Evolutionary conservation across 2,113 vertebrate species (phyloP), one percentile per base, ranked within the genome.

Genomic region (Narcine bancroftii): DNA sequence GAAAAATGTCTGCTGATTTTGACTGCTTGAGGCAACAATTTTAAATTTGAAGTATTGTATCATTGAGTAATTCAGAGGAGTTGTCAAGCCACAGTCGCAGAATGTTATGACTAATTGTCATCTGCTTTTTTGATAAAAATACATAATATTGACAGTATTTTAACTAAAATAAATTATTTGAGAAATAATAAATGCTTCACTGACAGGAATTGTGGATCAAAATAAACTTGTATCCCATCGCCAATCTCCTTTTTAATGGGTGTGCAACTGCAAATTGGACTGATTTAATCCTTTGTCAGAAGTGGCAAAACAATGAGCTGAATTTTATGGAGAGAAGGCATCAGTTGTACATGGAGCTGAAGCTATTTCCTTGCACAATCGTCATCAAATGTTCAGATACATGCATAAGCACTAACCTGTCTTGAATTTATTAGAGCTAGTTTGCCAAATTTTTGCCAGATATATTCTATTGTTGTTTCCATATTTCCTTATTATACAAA

Each of bases 141-240:
- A 33, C 17, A 63, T 4, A 63, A 63, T 63, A 63, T 63, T 4
- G 60, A 63, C 60, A 4, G 1, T 63, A 63, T 63, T 63, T 63
- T 63, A 63, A 63, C 60, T 63, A 15, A 63, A 7, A 63, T 63
- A 15, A n/a, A 63, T 63, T 63, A 63, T 7, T 11, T 1, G 1
- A 63, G 9, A 2, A 2, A 63, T 15, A 60, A 11, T 1, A 63
- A 7, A 63, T 63, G 17, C 17, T 63, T 63, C 60, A 63, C 17
- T 97, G 96, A 97, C 96, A 96, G 96, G 96, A 96, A 96, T 96
- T 96, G 96, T 96, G 96, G 96, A 96, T 97, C 96, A 97, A 96
- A 97, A 97, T 97, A 96, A n/a, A n/a, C n/a, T n/a, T n/a, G 96
- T 94, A 95, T 95, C 94, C 95, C 95, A 96, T 96, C 95, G 96